Percentiles rank a stretch among this genome's conserved stretches.
Evolutionary conservation across 2,113 vertebrate species (phyloP).

Genomic region (Nipponia nippon): DNA sequence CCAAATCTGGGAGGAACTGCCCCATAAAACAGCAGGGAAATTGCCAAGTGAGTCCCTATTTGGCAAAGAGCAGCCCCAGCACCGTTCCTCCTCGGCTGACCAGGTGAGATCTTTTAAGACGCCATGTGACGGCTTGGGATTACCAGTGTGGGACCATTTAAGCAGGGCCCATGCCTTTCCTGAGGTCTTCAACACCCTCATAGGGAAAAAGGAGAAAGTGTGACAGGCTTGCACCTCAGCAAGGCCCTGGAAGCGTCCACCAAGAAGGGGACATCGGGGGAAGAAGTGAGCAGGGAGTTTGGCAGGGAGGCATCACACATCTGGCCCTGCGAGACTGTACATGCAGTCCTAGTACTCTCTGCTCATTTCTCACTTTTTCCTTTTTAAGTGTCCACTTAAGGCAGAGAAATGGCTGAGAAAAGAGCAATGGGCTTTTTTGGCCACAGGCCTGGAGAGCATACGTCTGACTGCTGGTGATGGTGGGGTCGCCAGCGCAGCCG

Average conservation of each 20-base stretch:
- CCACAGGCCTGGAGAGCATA: background rate
- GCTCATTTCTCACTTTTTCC: slow-evolving; percentile 12
- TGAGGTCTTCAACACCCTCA: background rate
- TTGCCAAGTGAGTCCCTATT: background rate
- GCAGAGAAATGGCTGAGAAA: background rate
- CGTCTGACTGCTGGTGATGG: background rate
- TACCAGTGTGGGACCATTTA: background rate
- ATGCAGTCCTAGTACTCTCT: background rate
- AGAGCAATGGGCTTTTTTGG: background rate
- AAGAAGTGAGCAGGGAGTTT: background rate
- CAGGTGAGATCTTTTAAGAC: background rate
- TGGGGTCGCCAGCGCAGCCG: too few species aligned
- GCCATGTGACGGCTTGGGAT: rapidly evolving
- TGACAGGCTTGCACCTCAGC: background rate
- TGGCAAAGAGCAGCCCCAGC: background rate
- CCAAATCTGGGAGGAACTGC: background rate
- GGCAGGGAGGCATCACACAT: background rate
- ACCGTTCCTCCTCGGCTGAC: background rate
- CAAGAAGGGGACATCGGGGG: background rate
- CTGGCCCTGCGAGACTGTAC: background rate
- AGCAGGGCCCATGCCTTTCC: background rate
- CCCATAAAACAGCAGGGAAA: background rate
- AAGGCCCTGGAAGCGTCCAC: background rate
- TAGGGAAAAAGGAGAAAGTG: background rate
- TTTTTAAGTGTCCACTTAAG: background rate